These are phyloP conservation scores for Sinopyrophorus schimmeli DNA, from an alignment of 2,888 invertebrate genomes.

Conservation along the genomic window DNA sequence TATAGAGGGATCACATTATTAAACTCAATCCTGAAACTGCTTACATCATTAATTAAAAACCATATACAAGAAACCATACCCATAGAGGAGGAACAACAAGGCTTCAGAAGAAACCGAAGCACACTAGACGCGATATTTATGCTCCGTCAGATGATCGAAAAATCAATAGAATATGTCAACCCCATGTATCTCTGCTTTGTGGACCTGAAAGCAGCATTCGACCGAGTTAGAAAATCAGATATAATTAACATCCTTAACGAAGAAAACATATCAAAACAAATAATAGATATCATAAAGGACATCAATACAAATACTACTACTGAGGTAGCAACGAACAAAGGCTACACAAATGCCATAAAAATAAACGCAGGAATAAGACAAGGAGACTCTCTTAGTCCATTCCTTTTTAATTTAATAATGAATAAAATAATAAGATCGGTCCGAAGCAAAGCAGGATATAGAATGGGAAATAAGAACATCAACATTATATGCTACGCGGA, in stretches of 20 bases:
- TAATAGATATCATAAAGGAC: slow-evolving; percentile 6
- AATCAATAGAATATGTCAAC: slow-evolving; percentile 8
- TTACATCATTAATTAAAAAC: slow-evolving; percentile 6
- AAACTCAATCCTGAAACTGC: no score
- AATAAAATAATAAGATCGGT: slow-evolving; percentile 3
- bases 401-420: slow-evolving; percentile 8
- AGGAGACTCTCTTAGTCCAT: slow-evolving; percentile 6
- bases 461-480: slow-evolving; percentile 3
- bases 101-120: not conserved
- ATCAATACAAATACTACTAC: slow-evolving; percentile 2
- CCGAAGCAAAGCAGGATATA: not conserved
- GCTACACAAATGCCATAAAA: slow-evolving; percentile 2
- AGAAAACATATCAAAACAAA: slow-evolving; percentile 7
- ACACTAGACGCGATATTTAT: slow-evolving; percentile 10
- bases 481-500: not conserved
- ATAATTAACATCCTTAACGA: slow-evolving; percentile 4
- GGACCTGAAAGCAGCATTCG: slow-evolving; percentile 3
- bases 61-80: slow-evolving; percentile 6
- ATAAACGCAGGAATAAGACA: slow-evolving; percentile 6
- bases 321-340: slow-evolving; percentile 4
- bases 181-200: slow-evolving; percentile 8
- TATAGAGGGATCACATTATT: no score
- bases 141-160: slow-evolving; percentile 4
- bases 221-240: slow-evolving; percentile 3
- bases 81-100: slow-evolving; percentile 4